Conservation (phyloP, 2,113 vertebrate genomes). For the Rafetus swinhoei region DNA sequence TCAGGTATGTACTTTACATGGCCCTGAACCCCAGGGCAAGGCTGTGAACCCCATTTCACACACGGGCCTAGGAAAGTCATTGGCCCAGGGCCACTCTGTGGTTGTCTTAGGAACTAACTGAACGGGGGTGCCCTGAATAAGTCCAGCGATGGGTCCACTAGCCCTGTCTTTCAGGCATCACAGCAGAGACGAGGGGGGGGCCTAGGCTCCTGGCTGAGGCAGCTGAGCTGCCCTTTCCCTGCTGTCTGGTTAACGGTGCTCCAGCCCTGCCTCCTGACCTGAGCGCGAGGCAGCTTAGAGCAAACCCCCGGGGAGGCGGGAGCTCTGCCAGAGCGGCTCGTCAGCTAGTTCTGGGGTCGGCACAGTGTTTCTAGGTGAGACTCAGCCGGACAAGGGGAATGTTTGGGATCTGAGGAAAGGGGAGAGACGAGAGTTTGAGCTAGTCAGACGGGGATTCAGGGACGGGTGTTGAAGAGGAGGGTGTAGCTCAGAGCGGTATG, state of each 20-base stretch:
- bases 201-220: neutral
- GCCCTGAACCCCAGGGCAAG: too few relatives aligned
- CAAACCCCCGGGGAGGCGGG: neutral
- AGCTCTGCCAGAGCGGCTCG: neutral
- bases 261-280: neutral
- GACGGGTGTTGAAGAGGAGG: neutral
- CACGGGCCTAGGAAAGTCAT: neutral
- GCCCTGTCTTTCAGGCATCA: neutral
- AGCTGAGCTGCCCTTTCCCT: neutral
- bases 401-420: neutral
- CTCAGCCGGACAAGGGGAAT: too few relatives aligned
- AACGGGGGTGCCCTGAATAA: neutral
- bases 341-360: too few relatives aligned
- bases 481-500: too few relatives aligned
- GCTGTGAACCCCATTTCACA: neutral
- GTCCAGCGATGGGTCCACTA: neutral
- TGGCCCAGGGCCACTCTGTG: neutral
- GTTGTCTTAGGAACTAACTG: neutral
- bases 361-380: neutral
- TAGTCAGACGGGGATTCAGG: too few relatives aligned
- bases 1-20: neutral
- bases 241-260: neutral
- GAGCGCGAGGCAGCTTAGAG: neutral
- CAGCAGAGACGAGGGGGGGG: too few relatives aligned
- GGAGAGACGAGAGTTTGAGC: neutral